Conservation (phyloP, 2,113 vertebrate species). For the Chlorodrepanis virens region DNA sequence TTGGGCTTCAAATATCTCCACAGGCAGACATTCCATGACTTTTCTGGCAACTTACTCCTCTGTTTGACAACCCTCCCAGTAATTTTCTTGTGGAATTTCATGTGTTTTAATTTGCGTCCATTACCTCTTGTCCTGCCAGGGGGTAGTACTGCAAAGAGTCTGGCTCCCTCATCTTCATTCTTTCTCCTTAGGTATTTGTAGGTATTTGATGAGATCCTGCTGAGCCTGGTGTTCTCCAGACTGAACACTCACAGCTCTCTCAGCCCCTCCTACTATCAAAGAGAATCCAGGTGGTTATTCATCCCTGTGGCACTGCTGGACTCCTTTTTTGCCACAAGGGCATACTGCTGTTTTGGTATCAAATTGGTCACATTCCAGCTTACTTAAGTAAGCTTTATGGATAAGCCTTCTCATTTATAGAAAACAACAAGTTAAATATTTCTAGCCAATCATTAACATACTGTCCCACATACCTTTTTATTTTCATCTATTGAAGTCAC, state of each 20-base stretch:
- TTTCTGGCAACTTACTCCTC: background rate
- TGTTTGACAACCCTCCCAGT: background rate
- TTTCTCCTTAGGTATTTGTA: background rate
- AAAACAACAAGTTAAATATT: background rate
- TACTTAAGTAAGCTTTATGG: background rate
- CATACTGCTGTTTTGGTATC: background rate
- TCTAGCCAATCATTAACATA: background rate
- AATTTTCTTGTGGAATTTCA: background rate
- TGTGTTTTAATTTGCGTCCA: background rate
- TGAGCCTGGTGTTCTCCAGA: background rate
- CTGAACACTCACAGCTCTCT: background rate
- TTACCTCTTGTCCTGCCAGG: background rate
- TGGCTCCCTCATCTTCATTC: background rate
- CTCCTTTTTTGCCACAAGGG: background rate
- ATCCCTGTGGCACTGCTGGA: background rate
- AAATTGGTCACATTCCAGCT: background rate
- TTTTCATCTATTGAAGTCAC: background rate
- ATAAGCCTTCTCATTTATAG: background rate
- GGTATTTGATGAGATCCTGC: background rate
- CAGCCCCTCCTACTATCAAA: background rate
- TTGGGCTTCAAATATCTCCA: background rate
- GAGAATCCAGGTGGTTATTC: background rate
- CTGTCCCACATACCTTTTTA: background rate
- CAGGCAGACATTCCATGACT: background rate
- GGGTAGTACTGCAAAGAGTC: background rate